Evolutionary conservation across 35 echinoderm and acorn worm species (phyloP).

Genomic region (Patiria miniata): DNA sequence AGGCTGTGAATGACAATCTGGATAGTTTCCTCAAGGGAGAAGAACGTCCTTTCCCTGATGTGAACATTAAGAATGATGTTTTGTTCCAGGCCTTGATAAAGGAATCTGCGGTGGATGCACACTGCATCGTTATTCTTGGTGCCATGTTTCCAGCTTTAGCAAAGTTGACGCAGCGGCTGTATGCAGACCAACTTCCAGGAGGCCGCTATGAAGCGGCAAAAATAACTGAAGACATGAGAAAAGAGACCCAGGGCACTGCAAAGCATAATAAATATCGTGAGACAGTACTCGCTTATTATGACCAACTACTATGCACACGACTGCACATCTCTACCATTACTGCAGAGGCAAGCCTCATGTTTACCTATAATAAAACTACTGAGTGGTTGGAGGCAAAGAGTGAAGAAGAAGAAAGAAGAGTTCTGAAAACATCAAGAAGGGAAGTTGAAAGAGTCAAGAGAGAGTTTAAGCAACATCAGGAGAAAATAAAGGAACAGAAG

Average conservation of each 20-base stretch:
- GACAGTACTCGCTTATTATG: slow-evolving; percentile 52
- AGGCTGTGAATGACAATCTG: slow-evolving; percentile 8
- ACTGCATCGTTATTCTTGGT: slow-evolving; percentile 33
- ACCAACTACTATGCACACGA: slow-evolving; percentile 40
- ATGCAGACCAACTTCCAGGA: slow-evolving; percentile 38
- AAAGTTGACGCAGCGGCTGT: slow-evolving; percentile 46
- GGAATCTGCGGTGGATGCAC: slow-evolving; percentile 12
- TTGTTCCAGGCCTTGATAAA: background rate
- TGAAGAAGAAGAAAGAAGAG: slow-evolving; percentile 1
- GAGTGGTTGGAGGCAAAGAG: slow-evolving; percentile 44
- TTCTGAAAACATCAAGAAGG: background rate
- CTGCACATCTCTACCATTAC: slow-evolving; percentile 50
- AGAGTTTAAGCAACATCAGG: slow-evolving; percentile 3
- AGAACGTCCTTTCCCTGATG: no score
- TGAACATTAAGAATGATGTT: slow-evolving; percentile 55
- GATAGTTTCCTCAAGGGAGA: slow-evolving; percentile 26
- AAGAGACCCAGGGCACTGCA: slow-evolving; percentile 35
- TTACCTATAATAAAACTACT: slow-evolving; percentile 26
- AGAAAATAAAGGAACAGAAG: slow-evolving; percentile 26
- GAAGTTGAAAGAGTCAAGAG: background rate
- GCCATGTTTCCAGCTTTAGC: slow-evolving; percentile 38
- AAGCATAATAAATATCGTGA: slow-evolving; percentile 64
- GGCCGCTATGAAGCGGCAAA: slow-evolving; percentile 22
- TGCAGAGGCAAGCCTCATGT: slow-evolving; percentile 47
- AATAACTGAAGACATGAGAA: slow-evolving; percentile 28